Percentiles rank a stretch among this genome's conserved stretches.
Conservation (phyloP, 2,113 vertebrate species). For the Oncorhynchus kisutch region DNA sequence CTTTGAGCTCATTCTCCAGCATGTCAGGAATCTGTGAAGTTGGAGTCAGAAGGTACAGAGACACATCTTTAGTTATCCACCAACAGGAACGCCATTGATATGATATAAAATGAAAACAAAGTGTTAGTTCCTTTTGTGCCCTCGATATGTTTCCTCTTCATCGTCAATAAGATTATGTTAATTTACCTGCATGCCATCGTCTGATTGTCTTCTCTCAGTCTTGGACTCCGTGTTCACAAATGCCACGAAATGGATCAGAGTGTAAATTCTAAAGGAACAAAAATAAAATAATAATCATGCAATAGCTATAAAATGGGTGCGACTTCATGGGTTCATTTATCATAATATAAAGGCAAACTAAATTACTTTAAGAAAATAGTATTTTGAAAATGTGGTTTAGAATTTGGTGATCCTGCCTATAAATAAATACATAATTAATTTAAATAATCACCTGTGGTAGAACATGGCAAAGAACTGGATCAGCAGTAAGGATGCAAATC, state of each 20-base stretch:
- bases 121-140: not conserved
- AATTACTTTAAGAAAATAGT: not conserved
- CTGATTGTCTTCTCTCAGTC: not conserved
- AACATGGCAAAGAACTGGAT: constrained; percentile 62
- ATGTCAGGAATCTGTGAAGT: not conserved
- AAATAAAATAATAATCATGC: not conserved
- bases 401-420: not conserved
- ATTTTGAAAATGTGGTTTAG: not conserved
- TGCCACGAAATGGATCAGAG: constrained; percentile 60
- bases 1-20: not conserved
- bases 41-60: not conserved
- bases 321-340: not conserved
- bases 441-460: constrained; percentile 60
- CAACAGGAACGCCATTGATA: not conserved
- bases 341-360: not conserved
- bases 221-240: constrained; percentile 50
- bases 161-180: not conserved
- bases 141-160: not conserved
- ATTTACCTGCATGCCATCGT: not conserved
- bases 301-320: not conserved
- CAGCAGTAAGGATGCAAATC: constrained; percentile 26
- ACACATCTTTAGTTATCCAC: not conserved
- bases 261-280: constrained; percentile 47
- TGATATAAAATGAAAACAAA: not conserved
- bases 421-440: not conserved